Evolutionary conservation across 2,797 vertebrate species (phyloP).

Genomic region (Crenichthys baileyi): DNA sequence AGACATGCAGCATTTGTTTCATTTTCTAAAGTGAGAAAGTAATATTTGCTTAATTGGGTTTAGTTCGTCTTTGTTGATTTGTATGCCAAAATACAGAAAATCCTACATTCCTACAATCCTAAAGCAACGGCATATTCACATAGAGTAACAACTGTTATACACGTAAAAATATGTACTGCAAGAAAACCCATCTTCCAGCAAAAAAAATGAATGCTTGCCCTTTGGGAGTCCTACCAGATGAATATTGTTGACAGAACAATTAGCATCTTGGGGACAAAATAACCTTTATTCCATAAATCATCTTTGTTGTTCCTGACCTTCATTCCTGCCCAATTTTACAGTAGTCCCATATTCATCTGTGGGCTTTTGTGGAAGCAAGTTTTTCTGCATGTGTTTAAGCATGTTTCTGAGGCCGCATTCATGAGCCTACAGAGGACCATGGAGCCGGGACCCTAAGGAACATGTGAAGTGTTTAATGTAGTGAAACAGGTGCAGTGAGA

Average conservation of each 20-base stretch:
- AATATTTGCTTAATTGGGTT: neutral
- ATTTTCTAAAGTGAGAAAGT: too few species aligned
- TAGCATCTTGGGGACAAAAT: conserved; percentile 89
- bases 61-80: neutral
- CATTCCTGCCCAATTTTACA: conserved; percentile 72
- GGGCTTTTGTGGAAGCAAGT: conserved; percentile 5
- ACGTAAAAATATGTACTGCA: conserved; percentile 41
- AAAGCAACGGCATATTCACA: conserved; percentile 28
- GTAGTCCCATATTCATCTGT: neutral
- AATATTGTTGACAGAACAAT: conserved; percentile 91
- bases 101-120: neutral
- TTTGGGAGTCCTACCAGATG: conserved; percentile 87
- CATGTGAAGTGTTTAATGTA: conserved; percentile 78
- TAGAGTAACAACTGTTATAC: conserved; percentile 15
- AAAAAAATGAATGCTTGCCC: conserved; percentile 81
- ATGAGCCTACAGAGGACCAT: conserved; percentile 53
- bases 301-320: conserved; percentile 86
- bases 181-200: conserved; percentile 72
- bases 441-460: conserved; percentile 77
- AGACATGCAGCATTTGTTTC: too few species aligned
- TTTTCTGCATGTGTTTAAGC: conserved; percentile 12
- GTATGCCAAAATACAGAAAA: neutral
- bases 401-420: conserved; percentile 29
- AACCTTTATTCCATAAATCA: conserved; percentile 89
- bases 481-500: conserved; percentile 86